Evolutionary conservation across 2,113 vertebrate genomes (phyloP).

Genomic region (Todiramphus chloris): DNA sequence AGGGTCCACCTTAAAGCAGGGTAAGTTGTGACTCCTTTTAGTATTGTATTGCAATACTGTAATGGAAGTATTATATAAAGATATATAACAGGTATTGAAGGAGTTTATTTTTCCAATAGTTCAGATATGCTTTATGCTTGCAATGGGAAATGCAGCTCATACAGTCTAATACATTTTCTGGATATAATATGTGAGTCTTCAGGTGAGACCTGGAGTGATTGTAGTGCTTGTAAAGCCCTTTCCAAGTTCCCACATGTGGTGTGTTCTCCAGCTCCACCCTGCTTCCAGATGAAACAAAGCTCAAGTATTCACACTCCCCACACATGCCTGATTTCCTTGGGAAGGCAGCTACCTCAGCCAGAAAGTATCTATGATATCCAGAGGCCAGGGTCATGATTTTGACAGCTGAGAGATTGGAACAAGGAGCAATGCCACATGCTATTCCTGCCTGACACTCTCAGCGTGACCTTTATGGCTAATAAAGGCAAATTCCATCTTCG

Average conservation of each 20-base stretch:
- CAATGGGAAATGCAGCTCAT: not conserved
- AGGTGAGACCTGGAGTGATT: not conserved
- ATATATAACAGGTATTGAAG: not conserved
- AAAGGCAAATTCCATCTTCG: not conserved
- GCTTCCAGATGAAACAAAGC: not conserved
- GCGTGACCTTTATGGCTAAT: not conserved
- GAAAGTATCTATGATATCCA: not conserved
- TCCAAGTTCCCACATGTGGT: fast-evolving
- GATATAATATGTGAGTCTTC: not conserved
- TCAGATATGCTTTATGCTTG: not conserved
- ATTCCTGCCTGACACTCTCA: not conserved
- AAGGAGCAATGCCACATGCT: not conserved
- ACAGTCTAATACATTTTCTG: not conserved
- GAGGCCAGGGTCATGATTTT: not conserved
- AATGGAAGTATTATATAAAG: not conserved
- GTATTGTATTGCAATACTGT: not conserved
- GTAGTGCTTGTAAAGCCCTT: not conserved
- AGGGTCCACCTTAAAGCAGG: not conserved
- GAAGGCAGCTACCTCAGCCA: not conserved
- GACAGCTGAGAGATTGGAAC: not conserved
- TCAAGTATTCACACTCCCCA: no score
- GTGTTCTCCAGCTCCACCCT: not conserved
- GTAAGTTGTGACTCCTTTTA: not conserved
- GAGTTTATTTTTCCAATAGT: not conserved
- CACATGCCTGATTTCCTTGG: not conserved